phyloP scores from a whole-genome alignment of 2,888 invertebrate species.

The Helleia helle region DNA sequence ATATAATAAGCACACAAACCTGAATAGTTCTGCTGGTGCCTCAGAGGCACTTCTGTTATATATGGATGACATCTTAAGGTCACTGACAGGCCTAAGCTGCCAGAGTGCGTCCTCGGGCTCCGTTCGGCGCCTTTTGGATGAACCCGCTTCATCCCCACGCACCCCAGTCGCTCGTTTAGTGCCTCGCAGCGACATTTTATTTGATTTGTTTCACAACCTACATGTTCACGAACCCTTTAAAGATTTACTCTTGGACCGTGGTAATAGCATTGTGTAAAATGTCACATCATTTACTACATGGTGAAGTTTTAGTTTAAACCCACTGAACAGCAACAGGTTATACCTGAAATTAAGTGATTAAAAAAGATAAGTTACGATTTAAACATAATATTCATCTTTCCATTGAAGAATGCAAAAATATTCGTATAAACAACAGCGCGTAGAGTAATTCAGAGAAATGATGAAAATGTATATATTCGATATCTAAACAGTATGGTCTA shows the following conservation, averaged over 20 bases:
- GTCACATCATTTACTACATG: conserved; percentile 65
- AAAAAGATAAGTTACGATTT: background rate
- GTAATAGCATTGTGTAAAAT: conserved; percentile 65
- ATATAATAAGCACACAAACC: conserved; percentile 53
- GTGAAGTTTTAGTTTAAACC: conserved; percentile 50
- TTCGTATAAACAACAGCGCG: background rate
- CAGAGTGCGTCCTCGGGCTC: conserved; percentile 74
- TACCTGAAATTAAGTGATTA: conserved; percentile 40
- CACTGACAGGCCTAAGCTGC: conserved; percentile 88
- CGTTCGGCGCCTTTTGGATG: conserved; percentile 59
- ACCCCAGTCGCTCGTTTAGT: conserved; percentile 58
- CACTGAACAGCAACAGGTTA: conserved; percentile 29
- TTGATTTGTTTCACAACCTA: conserved; percentile 51
- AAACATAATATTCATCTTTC: background rate
- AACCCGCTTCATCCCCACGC: conserved; percentile 57
- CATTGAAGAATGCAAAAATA: background rate
- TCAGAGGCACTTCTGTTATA: conserved; percentile 88
- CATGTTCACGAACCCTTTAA: conserved; percentile 62
- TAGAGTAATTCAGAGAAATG: no score
- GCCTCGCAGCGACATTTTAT: conserved; percentile 66
- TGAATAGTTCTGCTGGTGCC: conserved; percentile 88
- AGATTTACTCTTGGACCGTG: conserved; percentile 66
- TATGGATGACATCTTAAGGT: conserved; percentile 91
- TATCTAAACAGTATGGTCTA: no score
- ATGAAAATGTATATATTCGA: no score